Percentiles rank a stretch among this genome's conserved stretches.
Conservation (phyloP, 2,113 vertebrate species). For the Elachura formosa region DNA sequence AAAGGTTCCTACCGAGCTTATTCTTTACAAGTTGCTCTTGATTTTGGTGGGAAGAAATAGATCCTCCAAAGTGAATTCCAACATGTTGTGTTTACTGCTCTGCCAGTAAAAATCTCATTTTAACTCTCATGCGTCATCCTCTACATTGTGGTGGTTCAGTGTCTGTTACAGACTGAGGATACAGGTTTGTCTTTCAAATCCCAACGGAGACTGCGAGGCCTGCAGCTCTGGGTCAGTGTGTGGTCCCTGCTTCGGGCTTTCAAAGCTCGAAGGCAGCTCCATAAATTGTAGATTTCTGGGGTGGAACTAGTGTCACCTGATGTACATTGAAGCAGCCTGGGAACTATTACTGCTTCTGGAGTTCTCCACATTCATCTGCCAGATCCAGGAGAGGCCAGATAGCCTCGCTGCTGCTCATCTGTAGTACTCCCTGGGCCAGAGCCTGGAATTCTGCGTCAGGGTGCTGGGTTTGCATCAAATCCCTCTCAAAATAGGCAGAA, state of each 20-base stretch:
- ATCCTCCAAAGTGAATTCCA: neutral
- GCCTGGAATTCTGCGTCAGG: neutral
- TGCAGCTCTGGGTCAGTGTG: neutral
- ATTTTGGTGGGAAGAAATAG: neutral
- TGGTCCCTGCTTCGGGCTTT: neutral
- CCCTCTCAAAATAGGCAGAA: neutral
- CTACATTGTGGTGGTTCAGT: neutral
- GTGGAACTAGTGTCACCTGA: neutral
- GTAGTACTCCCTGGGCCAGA: neutral
- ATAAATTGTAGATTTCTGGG: neutral
- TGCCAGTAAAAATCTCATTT: neutral
- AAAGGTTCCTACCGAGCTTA: neutral
- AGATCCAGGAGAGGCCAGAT: neutral
- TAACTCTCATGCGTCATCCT: neutral
- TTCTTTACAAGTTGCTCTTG: neutral
- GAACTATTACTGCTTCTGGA: neutral
- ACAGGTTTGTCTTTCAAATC: neutral
- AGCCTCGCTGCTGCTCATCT: neutral
- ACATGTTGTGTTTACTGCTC: neutral
- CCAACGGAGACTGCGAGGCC: neutral
- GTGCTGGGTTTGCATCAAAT: neutral
- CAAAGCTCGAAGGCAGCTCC: neutral
- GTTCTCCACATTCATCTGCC: neutral
- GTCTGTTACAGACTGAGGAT: neutral
- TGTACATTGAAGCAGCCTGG: neutral